Evolutionary conservation across 2,888 invertebrate genomes (phyloP), one percentile per base, ranked within the genome.

Genomic region (Bhutanitis thaidina): DNA sequence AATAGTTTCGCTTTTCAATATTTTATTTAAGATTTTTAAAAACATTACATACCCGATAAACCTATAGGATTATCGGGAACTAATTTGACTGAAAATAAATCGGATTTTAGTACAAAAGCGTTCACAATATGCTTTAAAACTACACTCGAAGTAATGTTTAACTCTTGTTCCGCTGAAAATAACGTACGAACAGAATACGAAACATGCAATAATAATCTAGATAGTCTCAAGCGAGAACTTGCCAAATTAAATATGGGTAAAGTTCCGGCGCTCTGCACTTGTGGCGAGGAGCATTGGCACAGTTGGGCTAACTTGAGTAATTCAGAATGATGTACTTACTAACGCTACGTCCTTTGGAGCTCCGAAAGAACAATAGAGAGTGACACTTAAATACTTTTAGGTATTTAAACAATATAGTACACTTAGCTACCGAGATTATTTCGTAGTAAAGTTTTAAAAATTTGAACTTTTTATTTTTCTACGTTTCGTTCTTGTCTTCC

Each of bases 201-300:
- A 46, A 51, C 51, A 41, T 36, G 45, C 45, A 51, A 51, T 46
- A 46, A 51, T 51, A 51, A 51, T 46, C 51, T 40, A 40, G 45
- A 20, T 36, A 41, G 45, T 51, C 45, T 46, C 41, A 12, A 45
- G 41, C 34, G 45, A 27, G 51, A 51, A 51, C 51, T 51, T 51
- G 51, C 51, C 51, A 51, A 51, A 51, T 51, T 51, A 51, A 46
- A 41, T 51, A 51, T 51, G 45, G 51, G 41, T 46, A 51, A 41
- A 51, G 51, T 51, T 51, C 45, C 45, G 51, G 38, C 45, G 51
- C 51, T 41, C 40, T 36, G 41, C 40, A 41, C 41, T 51, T 45
- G 45, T 37, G 37, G 41, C 40, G 45, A 41, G 36, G 45, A 36
- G 45, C 45, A 51, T 46, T 51, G 51, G 45, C 51, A 46, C 41